A percentile compares a stretch with the other conserved stretches of the same genome.
Evolutionary conservation across 2,888 invertebrate genomes (phyloP).

Genomic region (Mantis religiosa): DNA sequence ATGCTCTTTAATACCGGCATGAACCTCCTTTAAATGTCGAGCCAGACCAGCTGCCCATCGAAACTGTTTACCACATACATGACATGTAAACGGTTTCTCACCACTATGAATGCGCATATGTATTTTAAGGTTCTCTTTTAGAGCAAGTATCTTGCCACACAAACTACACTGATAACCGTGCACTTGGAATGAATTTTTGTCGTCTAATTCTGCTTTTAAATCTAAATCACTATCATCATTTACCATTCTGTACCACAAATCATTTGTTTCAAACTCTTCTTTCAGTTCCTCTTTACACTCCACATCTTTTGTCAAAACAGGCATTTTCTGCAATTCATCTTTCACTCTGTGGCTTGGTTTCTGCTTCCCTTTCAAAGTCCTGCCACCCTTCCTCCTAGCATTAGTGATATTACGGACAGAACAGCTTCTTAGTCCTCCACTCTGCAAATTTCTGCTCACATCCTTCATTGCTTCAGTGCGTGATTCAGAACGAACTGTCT

Average conservation of each 20-base stretch:
- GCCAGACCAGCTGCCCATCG: constrained; percentile 57
- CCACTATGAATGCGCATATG: constrained; percentile 51
- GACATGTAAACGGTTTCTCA: constrained; percentile 62
- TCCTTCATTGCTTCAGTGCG: not conserved
- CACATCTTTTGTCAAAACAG: not conserved
- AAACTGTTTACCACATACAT: constrained; percentile 63
- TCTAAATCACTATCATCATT: constrained; percentile 12
- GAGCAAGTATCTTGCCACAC: constrained; percentile 13
- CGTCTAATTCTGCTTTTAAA: not conserved
- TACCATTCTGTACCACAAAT: constrained; percentile 3
- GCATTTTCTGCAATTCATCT: not conserved
- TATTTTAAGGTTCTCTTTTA: constrained; percentile 28
- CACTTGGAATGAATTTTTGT: not conserved
- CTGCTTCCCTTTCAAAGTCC: not conserved
- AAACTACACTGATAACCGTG: constrained; percentile 3
- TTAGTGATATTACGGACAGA: not conserved
- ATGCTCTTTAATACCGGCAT: constrained; percentile 48
- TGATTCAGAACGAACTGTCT: not conserved
- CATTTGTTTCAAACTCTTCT: not conserved
- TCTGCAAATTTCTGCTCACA: not conserved
- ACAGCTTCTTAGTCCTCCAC: not conserved
- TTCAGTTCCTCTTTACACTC: not conserved
- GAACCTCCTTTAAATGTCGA: constrained; percentile 51
- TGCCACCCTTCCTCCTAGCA: not conserved
- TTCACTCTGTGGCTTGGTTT: not conserved